Evolutionary conservation across 2,797 vertebrate genomes (phyloP).

Genomic region (Todus mexicanus): DNA sequence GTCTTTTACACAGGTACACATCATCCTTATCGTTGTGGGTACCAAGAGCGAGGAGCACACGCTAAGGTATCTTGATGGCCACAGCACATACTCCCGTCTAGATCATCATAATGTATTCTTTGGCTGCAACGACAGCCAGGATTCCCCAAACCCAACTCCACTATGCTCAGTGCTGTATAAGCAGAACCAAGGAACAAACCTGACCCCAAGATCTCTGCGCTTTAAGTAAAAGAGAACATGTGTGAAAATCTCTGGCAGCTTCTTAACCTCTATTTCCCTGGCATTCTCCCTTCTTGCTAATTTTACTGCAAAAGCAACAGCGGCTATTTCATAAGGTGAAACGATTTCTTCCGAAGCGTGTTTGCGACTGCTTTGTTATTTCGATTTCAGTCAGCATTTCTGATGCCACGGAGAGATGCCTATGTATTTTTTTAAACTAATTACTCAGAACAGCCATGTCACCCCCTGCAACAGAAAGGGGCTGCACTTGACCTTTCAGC

Average conservation of each 20-base stretch:
- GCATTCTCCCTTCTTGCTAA: not conserved
- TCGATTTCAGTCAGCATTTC: not conserved
- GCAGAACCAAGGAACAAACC: not conserved
- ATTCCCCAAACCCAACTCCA: not conserved
- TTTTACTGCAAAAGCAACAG: not conserved
- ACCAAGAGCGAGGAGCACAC: too few relatives aligned
- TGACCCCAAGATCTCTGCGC: not conserved
- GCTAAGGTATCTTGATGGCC: not conserved
- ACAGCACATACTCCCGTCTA: not conserved
- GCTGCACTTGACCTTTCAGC: not conserved
- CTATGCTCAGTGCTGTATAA: not conserved
- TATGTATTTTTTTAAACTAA: not conserved
- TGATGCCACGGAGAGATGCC: not conserved
- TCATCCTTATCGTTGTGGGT: not conserved
- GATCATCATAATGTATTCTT: too few relatives aligned
- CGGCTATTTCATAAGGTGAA: not conserved
- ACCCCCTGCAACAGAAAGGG: not conserved
- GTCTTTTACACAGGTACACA: not conserved
- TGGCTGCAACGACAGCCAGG: not conserved
- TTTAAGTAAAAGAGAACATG: not conserved
- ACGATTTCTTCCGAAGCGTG: not conserved
- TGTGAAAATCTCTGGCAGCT: not conserved
- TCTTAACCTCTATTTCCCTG: not conserved
- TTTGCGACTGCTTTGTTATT: not conserved
- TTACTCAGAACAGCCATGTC: not conserved